Conservation (phyloP, 2,113 vertebrate species). For the Eclectus roratus region DNA sequence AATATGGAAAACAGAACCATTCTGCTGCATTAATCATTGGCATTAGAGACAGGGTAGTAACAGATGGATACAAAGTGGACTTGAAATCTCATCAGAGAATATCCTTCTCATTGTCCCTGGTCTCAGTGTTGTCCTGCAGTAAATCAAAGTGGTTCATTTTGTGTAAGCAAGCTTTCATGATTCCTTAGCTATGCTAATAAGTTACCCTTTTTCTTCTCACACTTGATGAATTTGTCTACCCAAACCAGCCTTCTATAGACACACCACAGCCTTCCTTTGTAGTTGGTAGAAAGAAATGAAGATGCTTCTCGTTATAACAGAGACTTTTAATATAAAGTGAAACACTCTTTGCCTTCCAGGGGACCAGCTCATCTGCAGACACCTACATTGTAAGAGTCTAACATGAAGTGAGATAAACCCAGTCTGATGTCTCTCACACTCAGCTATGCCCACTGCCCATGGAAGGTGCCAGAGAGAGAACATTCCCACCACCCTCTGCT, state of each 20-base stretch:
- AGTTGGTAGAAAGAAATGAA: not conserved
- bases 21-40: not conserved
- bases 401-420: not conserved
- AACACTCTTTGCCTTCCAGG: not conserved
- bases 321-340: not conserved
- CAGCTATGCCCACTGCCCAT: not conserved
- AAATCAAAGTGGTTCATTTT: not conserved
- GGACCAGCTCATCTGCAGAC: not conserved
- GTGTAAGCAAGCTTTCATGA: not conserved
- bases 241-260: not conserved
- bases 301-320: not conserved
- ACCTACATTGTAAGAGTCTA: not conserved
- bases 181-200: not conserved
- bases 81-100: not conserved
- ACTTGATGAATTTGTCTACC: not conserved
- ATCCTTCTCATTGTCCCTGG: not conserved
- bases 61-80: not conserved
- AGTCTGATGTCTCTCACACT: not conserved
- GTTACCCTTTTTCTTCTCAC: not conserved
- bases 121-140: not conserved
- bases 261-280: not conserved
- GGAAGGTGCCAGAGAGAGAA: not conserved
- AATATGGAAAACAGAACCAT: not conserved
- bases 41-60: not conserved
- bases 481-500: not conserved